phyloP scores from a whole-genome alignment of 2,113 vertebrate species.

The Emydocephalus ijimae region DNA sequence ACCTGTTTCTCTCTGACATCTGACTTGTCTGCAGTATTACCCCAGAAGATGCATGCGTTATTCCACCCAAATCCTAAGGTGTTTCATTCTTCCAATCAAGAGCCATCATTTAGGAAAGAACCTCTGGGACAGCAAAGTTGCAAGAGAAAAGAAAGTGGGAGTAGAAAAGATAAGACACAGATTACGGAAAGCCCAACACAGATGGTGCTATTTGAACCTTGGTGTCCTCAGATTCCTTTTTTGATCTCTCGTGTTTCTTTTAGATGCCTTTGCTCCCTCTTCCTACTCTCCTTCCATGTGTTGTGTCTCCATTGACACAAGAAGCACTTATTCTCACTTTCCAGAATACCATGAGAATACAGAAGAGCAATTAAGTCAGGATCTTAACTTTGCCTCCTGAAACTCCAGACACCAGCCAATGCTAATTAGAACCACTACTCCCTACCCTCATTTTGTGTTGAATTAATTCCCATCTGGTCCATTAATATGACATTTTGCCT shows the following conservation, averaged over 20 bases:
- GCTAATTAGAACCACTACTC: constrained; percentile 48
- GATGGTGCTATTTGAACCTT: not conserved
- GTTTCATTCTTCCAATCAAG: constrained; percentile 3
- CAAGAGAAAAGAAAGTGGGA: not conserved
- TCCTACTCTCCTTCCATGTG: no score
- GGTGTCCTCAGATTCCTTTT: not conserved
- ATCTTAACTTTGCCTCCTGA: constrained; percentile 12
- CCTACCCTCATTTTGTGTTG: constrained; percentile 7
- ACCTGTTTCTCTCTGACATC: constrained; percentile 7
- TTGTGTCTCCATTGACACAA: not conserved
- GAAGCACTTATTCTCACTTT: not conserved
- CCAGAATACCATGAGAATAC: not conserved
- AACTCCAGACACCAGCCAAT: rapidly evolving
- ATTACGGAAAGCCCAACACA: not conserved
- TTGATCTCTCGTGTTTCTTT: not conserved
- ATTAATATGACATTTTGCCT: not conserved
- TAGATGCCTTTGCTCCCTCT: not conserved
- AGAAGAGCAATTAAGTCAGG: constrained; percentile 3
- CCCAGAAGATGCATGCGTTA: constrained; percentile 1
- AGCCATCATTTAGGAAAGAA: not conserved
- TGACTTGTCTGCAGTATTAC: constrained; percentile 14
- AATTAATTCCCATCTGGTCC: constrained; percentile 51
- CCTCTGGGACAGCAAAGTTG: not conserved
- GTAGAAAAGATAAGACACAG: not conserved
- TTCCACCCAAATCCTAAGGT: constrained; percentile 4